phyloP scores from a whole-genome alignment of 2,113 vertebrate genomes.

The western clawed frog (Xenopus tropicalis) region DNA sequence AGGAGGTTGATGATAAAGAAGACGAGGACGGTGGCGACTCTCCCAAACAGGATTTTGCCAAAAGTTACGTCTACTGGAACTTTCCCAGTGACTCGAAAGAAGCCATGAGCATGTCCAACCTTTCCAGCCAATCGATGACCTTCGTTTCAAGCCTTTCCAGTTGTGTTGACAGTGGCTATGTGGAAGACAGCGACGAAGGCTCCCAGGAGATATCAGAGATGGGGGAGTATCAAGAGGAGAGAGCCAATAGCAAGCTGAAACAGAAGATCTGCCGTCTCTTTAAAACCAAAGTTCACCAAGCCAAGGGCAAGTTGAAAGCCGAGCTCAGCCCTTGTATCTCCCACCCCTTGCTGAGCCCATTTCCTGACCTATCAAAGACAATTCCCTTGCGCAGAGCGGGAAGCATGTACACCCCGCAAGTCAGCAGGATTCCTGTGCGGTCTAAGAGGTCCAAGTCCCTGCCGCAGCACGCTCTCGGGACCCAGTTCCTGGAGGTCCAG shows the following conservation, averaged over 20 bases:
- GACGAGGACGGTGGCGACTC: constrained; percentile 50
- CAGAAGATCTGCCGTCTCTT: constrained; percentile 80
- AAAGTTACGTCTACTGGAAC: constrained; percentile 59
- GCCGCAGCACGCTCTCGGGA: constrained; percentile 72
- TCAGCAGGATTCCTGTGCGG: constrained; percentile 52
- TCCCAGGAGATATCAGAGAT: constrained; percentile 48
- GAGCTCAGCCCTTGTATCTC: constrained; percentile 14
- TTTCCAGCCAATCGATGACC: constrained; percentile 68
- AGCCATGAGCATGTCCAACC: constrained; percentile 71
- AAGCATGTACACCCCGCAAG: constrained; percentile 75
- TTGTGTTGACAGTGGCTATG: constrained; percentile 85
- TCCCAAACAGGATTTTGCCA: constrained; percentile 60
- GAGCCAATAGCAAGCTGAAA: constrained; percentile 64
- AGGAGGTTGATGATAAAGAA: constrained; percentile 68
- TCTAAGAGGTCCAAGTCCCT: constrained; percentile 85
- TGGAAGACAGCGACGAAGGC: constrained; percentile 81
- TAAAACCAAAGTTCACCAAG: constrained; percentile 70
- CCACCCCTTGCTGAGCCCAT: not conserved
- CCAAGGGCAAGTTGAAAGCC: constrained; percentile 55
- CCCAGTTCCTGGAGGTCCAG: constrained; percentile 47
- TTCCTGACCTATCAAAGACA: not conserved
- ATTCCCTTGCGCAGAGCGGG: constrained; percentile 70
- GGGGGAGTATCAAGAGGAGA: constrained; percentile 49
- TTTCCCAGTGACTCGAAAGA: constrained; percentile 68
- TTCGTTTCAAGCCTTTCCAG: constrained; percentile 79